These are phyloP conservation scores for Euura saliciscinereae DNA, from an alignment of 1,140 invertebrate genomes.

Conservation along the genomic window DNA sequence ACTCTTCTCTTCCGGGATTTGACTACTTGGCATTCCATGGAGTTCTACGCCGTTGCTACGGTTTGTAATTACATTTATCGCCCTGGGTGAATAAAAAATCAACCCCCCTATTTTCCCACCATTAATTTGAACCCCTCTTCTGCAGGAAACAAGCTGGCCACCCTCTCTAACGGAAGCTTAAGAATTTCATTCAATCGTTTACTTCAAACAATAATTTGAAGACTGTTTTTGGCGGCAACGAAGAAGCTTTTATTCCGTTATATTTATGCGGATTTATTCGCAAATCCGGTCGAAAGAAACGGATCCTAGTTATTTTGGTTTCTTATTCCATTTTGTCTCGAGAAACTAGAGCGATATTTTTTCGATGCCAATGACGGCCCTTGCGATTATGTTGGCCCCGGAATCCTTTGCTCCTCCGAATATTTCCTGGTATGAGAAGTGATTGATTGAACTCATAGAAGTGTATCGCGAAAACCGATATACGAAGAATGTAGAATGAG, in stretches of 20 bases:
- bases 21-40: not conserved
- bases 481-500: not conserved
- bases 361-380: not conserved
- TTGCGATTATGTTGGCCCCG: not conserved
- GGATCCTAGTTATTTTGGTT: not conserved
- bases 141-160: not conserved
- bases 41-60: not conserved
- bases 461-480: not conserved
- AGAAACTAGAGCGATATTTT: not conserved
- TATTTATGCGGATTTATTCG: too few relatives aligned
- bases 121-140: too few relatives aligned
- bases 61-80: not conserved
- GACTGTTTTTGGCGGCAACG: not conserved
- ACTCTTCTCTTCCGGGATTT: constrained; percentile 9
- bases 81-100: not conserved
- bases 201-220: not conserved
- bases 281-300: not conserved
- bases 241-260: too few relatives aligned
- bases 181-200: not conserved
- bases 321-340: not conserved
- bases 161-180: not conserved
- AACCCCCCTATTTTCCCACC: not conserved
- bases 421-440: not conserved
- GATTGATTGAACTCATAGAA: not conserved
- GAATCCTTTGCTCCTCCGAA: not conserved